Evolutionary conservation across 2,113 vertebrate genomes (phyloP), one percentile per base, ranked within the genome.

Genomic region (Gorsachius goisagi): DNA sequence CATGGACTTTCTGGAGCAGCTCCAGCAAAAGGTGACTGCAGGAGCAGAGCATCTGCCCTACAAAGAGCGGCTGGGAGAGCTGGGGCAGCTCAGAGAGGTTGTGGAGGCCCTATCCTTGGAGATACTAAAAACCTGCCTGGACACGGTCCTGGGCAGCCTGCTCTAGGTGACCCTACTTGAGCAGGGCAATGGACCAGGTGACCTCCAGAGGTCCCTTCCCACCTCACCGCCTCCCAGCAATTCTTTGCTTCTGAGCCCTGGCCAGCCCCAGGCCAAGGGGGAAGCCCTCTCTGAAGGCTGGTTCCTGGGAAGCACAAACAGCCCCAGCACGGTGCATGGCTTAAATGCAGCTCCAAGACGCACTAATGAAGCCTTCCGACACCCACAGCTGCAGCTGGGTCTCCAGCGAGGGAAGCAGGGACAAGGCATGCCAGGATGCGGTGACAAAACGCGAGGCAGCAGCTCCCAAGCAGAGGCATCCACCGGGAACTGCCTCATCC

Each of bases 241-340:
- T 15, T 39, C 50, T 27, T 41, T 37, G 17, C 32, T 85, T 49
- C 45, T 30, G 35, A 82, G 56, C 50, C 22, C 5, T 0, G 2
- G 35, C 44, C 80, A 86, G 32, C 32, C 53, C 13, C 66, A 66
- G n/a, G 17, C 27, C 15, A 37, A 77, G 24, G 41, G 56, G 11
- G 5, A 67, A 69, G 35, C 30, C 90, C 44, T 30, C 41, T 71
- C n/a, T 8, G 1, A 69, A 77, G n/a, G 26, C n/a, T 62, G 33
- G 21, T 5, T 76, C 41, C 68, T 41, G 73, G n/a, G 32, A 78
- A 52, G 44, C 64, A 33, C 35, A 28, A 47, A 15, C 41, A 84
- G 16, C 41, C 44, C 12, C 37, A 66, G 67, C 17, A 28, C 2
- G 0, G 18, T 11, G 1, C 26, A 3, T 0, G 20, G 20, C 78